Conservation (phyloP, 2,888 invertebrate genomes). For the Xanthorhoe spadicearia region DNA sequence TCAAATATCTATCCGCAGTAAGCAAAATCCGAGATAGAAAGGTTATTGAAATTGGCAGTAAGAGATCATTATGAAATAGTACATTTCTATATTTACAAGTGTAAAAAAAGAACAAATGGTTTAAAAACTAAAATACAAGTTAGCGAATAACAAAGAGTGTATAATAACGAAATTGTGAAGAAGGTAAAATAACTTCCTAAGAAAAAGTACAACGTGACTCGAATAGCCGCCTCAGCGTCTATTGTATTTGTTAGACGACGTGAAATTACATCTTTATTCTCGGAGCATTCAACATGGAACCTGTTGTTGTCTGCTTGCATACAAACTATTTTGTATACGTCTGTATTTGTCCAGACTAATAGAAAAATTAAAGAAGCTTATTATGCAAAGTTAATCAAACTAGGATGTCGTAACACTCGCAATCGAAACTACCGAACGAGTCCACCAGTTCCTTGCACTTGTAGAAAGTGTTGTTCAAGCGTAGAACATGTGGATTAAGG, state of each 20-base stretch:
- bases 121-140: conserved; percentile 1
- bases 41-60: no score
- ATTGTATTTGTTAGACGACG: conserved; percentile 35
- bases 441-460: conserved; percentile 42
- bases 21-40: no score
- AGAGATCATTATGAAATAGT: neutral
- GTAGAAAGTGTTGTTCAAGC: conserved; percentile 59
- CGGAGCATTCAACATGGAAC: conserved; percentile 25
- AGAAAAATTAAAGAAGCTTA: conserved; percentile 35
- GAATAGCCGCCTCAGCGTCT: conserved; percentile 33
- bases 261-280: conserved; percentile 36
- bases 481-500: conserved; percentile 56
- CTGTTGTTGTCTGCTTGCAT: conserved; percentile 25
- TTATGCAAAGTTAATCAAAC: conserved; percentile 44
- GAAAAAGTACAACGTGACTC: conserved; percentile 40
- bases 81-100: neutral
- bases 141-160: neutral
- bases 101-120: neutral
- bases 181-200: conserved; percentile 33
- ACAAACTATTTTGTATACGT: conserved; percentile 18
- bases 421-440: conserved; percentile 50
- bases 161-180: conserved; percentile 14
- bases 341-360: conserved; percentile 23
- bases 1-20: no score
- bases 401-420: conserved; percentile 51